Base-by-base conservation (phyloP, 2,888 invertebrate species). In the Cotesia congregata region DNA sequence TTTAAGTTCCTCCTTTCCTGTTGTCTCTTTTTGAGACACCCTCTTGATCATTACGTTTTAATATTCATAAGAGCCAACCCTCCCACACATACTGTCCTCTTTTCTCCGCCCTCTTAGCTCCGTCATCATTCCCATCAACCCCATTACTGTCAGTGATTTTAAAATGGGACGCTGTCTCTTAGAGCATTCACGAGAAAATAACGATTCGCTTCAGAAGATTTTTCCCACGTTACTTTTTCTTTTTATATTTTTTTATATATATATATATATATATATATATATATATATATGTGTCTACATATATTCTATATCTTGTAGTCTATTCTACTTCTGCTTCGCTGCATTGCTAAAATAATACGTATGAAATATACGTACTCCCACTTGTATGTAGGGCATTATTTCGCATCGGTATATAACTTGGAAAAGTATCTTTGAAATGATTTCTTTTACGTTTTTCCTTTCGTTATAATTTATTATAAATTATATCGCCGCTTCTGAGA, bases 61-160 rank as follows among this genome's bases (percentile, higher is more conserved):
- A 80, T 81, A 81, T 82, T 81, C 80, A 80, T 80, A 80, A 80
- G 75, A 77, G 77, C 74, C 72, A 72, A 62, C 62, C 40, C 64
- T 20, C 59, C 7, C 50, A 50, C 50, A 50, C 50, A 50, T 7
- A 50, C 50, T 50, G 50, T 7, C 9, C 12, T 50, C 7, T 12
- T 50, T 50, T 50, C 1, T 72, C 74, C 38, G 30, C 72, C 60
- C 41, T 60, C 39, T 75, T 71, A 50, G 75, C 38, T 61, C 69
- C 7, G 40, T 64, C 73, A 38, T 64, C 73, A n/a, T 69, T 6
- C 59, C 20, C 41, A 15, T 38, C 38, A 15, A 38, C n/a, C 67
- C 71, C 41, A 50, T 39, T 72, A 62, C 60, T n/a, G 9, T 9
- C 69, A 71, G 70, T 71, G 38, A 71, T 71, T 71, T 71, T 61